Base-by-base conservation (phyloP, 92 coral and sea anemone species). In the Plumapathes pennacea region DNA sequence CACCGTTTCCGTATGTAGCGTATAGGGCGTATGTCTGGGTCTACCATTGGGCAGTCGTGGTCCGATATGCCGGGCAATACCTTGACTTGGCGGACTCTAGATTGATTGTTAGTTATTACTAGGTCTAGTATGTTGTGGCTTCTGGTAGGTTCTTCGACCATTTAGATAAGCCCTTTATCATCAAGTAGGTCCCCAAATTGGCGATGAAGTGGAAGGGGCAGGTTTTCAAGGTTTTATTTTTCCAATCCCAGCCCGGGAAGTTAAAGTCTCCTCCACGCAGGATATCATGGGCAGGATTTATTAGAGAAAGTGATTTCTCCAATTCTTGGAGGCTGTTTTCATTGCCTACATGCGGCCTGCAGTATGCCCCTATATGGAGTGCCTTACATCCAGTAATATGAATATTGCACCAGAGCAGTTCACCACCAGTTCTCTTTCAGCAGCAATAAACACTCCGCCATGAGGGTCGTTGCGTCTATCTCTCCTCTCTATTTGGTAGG, bases 241-340 rank as follows among this genome's bases (percentile, higher is more conserved):
- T 29, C 89, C 78, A 75, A 51, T 75, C 89, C 89, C 89, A 82
- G 0, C 81, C 81, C 8, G 71, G 89, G 54, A 82, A 57, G 21
- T 76, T 82, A 59, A 82, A 82, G 41, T 82, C 83, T 0, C 74
- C 83, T 18, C 69, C 83, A 27, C 74, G 76, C 4, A 75, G 41
- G 19, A 75, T 13, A 23, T 82, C 70, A 25, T 82, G 83, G 33
- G n/a, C 10, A 13, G 10, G 20, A 6, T 52, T 74, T 50, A 74
- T 31, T 36, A 47, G 19, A 2, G 67, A 74, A n/a, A 82, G 60
- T 1, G 89, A 82, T 62, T 52, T 68, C 51, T 69, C 83, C n/a
- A 75, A 71, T 29, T 76, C 83, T 25, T 25, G 0, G 2, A 76
- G 49, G 38, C 67, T 32, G 15, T 46, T 4, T 46, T 76, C 80